phyloP scores from a whole-genome alignment of 2,113 vertebrate genomes.

The Hylia prasina region DNA sequence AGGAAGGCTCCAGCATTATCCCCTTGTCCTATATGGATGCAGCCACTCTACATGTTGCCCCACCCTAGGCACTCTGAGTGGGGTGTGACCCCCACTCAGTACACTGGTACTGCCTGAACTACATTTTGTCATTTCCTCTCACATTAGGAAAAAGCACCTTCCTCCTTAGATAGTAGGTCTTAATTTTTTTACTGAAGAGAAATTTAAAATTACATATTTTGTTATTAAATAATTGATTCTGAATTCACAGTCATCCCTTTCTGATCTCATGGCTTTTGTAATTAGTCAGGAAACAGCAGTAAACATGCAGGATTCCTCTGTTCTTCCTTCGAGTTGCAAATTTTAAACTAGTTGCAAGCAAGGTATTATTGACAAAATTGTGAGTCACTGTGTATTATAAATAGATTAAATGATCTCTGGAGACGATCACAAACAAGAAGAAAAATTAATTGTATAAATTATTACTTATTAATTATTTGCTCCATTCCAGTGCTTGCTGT shows the following conservation, averaged over 20 bases:
- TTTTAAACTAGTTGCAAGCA: not conserved
- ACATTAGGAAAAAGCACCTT: not conserved
- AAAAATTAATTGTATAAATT: conserved; percentile 11
- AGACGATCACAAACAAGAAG: conserved; percentile 19
- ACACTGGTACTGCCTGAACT: not conserved
- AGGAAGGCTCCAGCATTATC: not conserved
- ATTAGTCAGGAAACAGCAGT: not conserved
- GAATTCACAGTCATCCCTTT: not conserved
- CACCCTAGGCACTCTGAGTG: not conserved
- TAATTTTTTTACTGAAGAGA: not conserved
- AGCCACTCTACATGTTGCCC: not conserved
- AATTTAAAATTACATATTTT: not conserved
- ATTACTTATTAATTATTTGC: conserved; percentile 37
- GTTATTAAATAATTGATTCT: not conserved
- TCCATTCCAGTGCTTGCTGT: not conserved
- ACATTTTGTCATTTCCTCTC: not conserved
- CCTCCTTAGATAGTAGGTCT: not conserved
- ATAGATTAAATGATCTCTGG: conserved; percentile 30
- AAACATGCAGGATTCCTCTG: not conserved
- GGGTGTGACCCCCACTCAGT: not conserved
- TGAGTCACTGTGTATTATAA: conserved; percentile 10
- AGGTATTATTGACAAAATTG: conserved; percentile 25
- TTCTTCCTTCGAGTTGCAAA: not conserved
- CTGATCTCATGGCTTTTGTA: not conserved
- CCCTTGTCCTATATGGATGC: not conserved